phyloP scores from a whole-genome alignment of 2,797 vertebrate species.

The Enteromius unitaeniatus region DNA sequence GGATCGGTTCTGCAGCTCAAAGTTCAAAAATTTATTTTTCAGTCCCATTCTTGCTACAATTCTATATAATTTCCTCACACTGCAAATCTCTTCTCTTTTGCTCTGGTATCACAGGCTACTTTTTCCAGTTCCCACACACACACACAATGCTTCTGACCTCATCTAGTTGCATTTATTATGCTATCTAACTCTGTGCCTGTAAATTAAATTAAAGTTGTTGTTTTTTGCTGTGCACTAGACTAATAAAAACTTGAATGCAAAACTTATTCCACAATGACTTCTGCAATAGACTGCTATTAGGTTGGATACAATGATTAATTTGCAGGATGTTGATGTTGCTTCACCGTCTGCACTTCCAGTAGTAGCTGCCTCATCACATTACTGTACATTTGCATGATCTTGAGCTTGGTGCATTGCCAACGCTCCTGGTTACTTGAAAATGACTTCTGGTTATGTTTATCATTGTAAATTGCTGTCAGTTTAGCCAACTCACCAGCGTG shows the following conservation, averaged over 20 bases:
- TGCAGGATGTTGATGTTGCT: background rate
- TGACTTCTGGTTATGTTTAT: background rate
- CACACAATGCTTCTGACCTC: background rate
- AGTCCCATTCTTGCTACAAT: background rate
- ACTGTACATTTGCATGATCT: background rate
- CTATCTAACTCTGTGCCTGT: background rate
- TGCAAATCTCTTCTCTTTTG: background rate
- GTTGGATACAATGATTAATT: background rate
- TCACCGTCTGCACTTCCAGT: background rate
- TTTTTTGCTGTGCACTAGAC: background rate
- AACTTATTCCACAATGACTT: background rate
- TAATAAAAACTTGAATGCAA: too few relatives aligned
- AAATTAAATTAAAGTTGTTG: background rate
- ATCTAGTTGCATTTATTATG: background rate
- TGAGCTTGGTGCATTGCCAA: background rate
- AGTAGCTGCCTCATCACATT: conserved; percentile 5
- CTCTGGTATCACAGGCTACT: background rate
- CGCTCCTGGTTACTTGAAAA: background rate
- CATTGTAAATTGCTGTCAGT: conserved; percentile 29
- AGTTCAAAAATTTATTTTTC: background rate
- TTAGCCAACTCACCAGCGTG: conserved; percentile 82
- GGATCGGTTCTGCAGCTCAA: background rate
- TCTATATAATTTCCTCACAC: background rate
- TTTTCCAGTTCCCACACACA: background rate
- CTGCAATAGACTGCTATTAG: background rate